phyloP scores from a whole-genome alignment of 2,113 vertebrate genomes.

The Ivindomyrus marchei region DNA sequence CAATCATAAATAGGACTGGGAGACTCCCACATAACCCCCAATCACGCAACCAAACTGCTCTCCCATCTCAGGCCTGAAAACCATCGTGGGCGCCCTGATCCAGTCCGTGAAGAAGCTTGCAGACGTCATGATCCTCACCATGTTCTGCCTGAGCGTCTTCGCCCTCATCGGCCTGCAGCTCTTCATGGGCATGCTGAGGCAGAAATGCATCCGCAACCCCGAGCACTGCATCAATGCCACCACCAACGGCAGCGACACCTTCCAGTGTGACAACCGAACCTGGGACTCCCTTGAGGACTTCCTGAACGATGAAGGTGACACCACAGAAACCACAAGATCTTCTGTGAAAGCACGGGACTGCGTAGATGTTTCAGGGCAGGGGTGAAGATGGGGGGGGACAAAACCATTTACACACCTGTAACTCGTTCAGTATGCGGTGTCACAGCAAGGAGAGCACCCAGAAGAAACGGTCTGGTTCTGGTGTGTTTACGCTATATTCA shows the following conservation, averaged over 20 bases:
- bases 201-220: slow-evolving; percentile 86
- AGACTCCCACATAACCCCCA: neutral
- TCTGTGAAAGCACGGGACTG: neutral
- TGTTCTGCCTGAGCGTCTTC: slow-evolving; percentile 98
- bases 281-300: slow-evolving; percentile 74
- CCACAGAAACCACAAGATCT: neutral
- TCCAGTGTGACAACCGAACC: slow-evolving; percentile 64
- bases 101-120: slow-evolving; percentile 96
- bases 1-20: neutral
- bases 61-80: slow-evolving; percentile 80
- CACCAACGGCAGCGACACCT: slow-evolving; percentile 55
- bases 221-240: slow-evolving; percentile 65
- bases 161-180: slow-evolving; percentile 97
- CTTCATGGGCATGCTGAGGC: slow-evolving; percentile 91
- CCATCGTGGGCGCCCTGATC: slow-evolving; percentile 95
- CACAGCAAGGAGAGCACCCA: neutral
- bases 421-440: neutral
- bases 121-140: slow-evolving; percentile 95
- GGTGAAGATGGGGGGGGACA: neutral
- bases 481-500: neutral
- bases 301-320: slow-evolving; percentile 68
- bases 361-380: neutral
- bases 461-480: neutral
- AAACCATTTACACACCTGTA: neutral
- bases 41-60: slow-evolving; percentile 8